Evolutionary conservation across 1,140 invertebrate genomes (phyloP).

Genomic region (Drosophila arawakana): DNA sequence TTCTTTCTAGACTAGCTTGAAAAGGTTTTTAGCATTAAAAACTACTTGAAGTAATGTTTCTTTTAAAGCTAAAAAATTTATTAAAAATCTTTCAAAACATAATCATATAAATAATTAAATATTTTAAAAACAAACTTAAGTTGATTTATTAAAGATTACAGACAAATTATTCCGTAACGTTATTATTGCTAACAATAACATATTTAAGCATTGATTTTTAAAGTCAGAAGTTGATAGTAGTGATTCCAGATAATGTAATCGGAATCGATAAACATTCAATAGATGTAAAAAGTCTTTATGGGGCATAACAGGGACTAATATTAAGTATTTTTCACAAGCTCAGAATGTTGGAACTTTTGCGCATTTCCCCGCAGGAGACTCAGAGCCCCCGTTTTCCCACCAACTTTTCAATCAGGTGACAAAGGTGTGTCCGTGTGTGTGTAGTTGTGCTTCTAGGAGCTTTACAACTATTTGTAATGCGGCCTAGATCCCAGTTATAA

Average conservation of each 20-base stretch:
- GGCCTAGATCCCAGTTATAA: slow-evolving; percentile 25
- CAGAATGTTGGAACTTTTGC: neutral
- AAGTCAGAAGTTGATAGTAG: neutral
- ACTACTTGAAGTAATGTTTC: too few species aligned
- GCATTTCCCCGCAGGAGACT: neutral
- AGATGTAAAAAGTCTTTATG: neutral
- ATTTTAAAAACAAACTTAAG: too few species aligned
- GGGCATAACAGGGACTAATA: neutral
- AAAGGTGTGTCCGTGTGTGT: neutral
- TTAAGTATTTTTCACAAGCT: neutral
- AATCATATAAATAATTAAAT: too few species aligned
- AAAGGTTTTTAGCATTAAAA: too few species aligned
- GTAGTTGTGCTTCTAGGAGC: neutral
- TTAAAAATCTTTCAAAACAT: too few species aligned
- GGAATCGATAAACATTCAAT: too few species aligned
- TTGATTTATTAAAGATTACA: too few species aligned
- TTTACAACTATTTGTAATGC: slow-evolving; percentile 19
- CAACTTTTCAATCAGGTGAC: slow-evolving; percentile 4
- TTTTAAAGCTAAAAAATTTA: too few species aligned
- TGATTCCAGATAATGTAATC: neutral
- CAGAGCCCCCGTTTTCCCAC: neutral
- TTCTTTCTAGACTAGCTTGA: too few species aligned
- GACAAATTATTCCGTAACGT: too few species aligned
- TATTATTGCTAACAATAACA: too few species aligned
- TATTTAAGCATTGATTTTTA: too few species aligned